These are phyloP conservation scores for Trypoxylon attenuatum DNA, from an alignment of 2,888 invertebrate genomes.

Conservation along the genomic window DNA sequence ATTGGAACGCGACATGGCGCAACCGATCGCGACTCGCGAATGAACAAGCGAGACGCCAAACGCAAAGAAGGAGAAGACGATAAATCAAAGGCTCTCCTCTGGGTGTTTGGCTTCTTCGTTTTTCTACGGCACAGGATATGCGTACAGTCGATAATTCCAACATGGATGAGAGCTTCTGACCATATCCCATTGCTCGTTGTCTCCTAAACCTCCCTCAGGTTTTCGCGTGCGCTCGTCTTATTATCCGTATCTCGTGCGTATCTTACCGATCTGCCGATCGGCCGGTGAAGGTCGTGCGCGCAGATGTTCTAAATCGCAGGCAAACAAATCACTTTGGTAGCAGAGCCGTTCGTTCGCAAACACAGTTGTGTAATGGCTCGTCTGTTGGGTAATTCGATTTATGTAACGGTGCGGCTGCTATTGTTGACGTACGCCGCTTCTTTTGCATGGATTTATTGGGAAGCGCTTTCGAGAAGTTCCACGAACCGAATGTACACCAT, in stretches of 20 bases:
- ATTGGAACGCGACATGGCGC: constrained; percentile 58
- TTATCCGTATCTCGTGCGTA: too few relatives aligned
- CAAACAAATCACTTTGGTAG: constrained; percentile 60
- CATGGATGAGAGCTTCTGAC: too few relatives aligned
- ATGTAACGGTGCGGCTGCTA: constrained; percentile 49
- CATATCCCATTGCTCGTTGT: too few relatives aligned
- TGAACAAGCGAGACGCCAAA: constrained; percentile 17
- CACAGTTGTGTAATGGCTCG: constrained; percentile 55
- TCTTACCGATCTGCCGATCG: constrained; percentile 36
- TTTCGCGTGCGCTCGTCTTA: constrained; percentile 23
- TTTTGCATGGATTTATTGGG: constrained; percentile 1
- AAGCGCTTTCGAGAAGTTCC: not conserved
- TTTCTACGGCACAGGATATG: constrained; percentile 13
- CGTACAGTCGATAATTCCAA: too few relatives aligned
- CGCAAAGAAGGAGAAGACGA: constrained; percentile 41
- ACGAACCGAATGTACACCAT: too few relatives aligned
- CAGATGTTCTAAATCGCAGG: constrained; percentile 58
- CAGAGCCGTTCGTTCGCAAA: constrained; percentile 51
- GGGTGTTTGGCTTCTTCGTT: constrained; percentile 22
- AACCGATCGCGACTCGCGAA: constrained; percentile 42
- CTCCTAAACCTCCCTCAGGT: constrained; percentile 26
- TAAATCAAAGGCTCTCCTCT: constrained; percentile 49
- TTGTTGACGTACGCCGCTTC: constrained; percentile 36
- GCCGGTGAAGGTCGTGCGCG: constrained; percentile 47
- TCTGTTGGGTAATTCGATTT: constrained; percentile 50